phyloP scores from a whole-genome alignment of 2,797 vertebrate genomes.

The Cichlasoma orientale region DNA sequence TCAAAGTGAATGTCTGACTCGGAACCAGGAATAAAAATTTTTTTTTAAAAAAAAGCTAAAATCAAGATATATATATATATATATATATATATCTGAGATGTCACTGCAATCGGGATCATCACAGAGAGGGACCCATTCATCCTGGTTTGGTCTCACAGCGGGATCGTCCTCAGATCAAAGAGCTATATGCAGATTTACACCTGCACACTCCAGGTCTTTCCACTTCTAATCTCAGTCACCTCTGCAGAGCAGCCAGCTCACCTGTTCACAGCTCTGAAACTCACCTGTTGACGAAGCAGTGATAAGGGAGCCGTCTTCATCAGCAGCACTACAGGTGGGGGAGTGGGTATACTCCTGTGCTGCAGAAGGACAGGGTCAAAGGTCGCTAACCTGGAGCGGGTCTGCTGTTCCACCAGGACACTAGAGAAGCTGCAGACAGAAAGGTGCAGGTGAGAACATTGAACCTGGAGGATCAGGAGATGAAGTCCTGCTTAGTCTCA shows the following conservation, averaged over 20 bases:
- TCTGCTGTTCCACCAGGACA: constrained; percentile 20
- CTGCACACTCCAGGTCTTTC: no score
- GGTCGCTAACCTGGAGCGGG: background rate
- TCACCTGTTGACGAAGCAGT: constrained; percentile 6
- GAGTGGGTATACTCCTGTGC: rapidly evolving
- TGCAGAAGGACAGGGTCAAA: background rate
- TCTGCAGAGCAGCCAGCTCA: background rate
- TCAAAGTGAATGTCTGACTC: no score
- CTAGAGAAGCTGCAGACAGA: constrained; percentile 39
- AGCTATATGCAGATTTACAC: no score
- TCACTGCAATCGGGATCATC: no score
- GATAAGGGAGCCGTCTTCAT: rapidly evolving
- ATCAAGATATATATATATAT: no score
- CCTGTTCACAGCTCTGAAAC: background rate
- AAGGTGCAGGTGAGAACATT: background rate
- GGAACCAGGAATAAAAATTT: no score
- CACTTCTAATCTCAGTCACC: no score
- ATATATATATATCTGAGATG: no score
- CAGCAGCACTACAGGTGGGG: background rate
- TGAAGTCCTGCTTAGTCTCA: constrained; percentile 13
- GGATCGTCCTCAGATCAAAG: no score
- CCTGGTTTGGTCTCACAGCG: no score
- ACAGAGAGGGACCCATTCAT: no score
- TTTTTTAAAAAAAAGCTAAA: no score
- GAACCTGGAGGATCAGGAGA: background rate